These are phyloP conservation scores for Sinocyclocheilus maitianheensis DNA, from an alignment of 2,113 vertebrate genomes.

Conservation along the genomic window DNA sequence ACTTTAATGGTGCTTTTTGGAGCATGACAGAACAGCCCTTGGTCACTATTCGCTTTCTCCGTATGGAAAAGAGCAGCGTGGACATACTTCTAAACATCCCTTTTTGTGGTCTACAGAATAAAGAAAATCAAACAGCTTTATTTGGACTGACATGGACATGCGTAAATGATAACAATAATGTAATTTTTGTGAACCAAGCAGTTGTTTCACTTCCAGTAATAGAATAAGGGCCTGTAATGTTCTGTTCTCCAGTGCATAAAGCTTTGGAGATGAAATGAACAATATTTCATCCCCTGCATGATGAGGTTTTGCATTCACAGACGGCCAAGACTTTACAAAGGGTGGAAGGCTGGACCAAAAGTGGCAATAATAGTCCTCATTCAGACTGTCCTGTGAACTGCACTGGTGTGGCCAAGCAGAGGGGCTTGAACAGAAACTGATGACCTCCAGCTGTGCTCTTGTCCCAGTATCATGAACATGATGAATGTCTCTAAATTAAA, in stretches of 20 bases:
- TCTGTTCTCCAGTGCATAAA: not conserved
- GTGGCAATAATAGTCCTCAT: constrained; percentile 28
- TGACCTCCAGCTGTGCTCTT: constrained; percentile 35
- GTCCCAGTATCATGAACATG: constrained; percentile 2
- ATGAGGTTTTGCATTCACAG: constrained; percentile 16
- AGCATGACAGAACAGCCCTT: not conserved
- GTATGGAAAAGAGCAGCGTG: not conserved
- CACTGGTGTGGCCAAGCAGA: constrained; percentile 4
- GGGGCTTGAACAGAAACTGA: constrained; percentile 6
- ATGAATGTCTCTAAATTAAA: constrained; percentile 3
- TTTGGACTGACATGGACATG: not conserved
- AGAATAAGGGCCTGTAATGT: not conserved
- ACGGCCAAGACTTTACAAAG: constrained; percentile 9
- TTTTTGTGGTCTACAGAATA: not conserved
- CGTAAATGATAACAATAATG: not conserved
- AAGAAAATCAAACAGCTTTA: not conserved
- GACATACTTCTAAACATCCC: not conserved
- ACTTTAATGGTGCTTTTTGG: not conserved
- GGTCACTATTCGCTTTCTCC: not conserved
- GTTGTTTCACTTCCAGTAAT: not conserved
- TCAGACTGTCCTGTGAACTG: constrained; percentile 24
- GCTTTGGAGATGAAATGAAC: not conserved
- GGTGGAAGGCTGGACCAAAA: constrained; percentile 6
- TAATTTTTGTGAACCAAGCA: not conserved
- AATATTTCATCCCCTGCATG: constrained; percentile 9